Evolutionary conservation across 30 jellyfish, hydroid and myxozoan genomes (phyloP).

Genomic region (Hydra vulgaris): DNA sequence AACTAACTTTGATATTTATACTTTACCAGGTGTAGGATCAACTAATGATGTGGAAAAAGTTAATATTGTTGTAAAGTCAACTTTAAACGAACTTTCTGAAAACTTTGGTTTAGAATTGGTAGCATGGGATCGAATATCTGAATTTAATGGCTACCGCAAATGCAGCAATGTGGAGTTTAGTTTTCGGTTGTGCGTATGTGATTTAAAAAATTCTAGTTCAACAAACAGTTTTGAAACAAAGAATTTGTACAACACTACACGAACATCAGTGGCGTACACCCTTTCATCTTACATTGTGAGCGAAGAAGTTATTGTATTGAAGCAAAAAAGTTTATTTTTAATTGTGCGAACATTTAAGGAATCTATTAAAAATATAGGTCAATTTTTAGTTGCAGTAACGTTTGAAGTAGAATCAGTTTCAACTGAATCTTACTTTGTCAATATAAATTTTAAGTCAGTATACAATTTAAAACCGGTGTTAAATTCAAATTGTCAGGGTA

Average conservation of each 20-base stretch:
- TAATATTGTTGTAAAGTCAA: slow-evolving; percentile 52
- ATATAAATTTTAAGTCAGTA: neutral
- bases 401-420: slow-evolving; percentile 18
- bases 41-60: slow-evolving; percentile 46
- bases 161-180: slow-evolving; percentile 52
- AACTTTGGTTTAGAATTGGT: slow-evolving; percentile 37
- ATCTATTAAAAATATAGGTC: neutral
- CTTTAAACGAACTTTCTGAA: neutral
- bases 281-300: neutral
- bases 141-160: slow-evolving; percentile 53
- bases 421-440: neutral
- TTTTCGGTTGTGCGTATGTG: slow-evolving; percentile 68
- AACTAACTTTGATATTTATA: slow-evolving; percentile 55
- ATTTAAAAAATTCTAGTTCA: slow-evolving; percentile 3
- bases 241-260: neutral
- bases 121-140: slow-evolving; percentile 63
- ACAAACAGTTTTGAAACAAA: no score
- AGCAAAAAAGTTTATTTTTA: neutral
- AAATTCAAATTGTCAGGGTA: slow-evolving; percentile 5
- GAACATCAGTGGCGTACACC: slow-evolving; percentile 6
- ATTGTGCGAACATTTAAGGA: slow-evolving; percentile 10
- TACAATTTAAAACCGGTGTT: neutral
- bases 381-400: slow-evolving; percentile 5
- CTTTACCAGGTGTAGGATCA: slow-evolving; percentile 47
- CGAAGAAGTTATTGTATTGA: slow-evolving; percentile 3